A percentile compares a stretch with the other conserved stretches of the same genome.
phyloP scores from a whole-genome alignment of 2,113 vertebrate species.

The Rhinichthys klamathensis region DNA sequence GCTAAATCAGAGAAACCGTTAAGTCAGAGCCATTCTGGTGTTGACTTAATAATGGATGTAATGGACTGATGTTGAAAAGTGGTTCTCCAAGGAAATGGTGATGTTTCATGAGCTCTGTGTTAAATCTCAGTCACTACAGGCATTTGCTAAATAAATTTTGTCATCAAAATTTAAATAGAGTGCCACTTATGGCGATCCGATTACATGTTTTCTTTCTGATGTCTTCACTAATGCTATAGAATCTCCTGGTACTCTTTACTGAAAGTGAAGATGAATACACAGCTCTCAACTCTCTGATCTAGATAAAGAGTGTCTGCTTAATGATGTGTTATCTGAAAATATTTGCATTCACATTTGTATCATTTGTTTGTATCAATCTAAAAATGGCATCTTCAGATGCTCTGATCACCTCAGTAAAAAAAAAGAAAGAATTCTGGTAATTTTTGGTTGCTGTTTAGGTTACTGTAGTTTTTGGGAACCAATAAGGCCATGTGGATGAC shows the following conservation, averaged over 20 bases:
- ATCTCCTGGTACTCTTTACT: neutral
- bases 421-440: neutral
- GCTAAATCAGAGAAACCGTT: neutral
- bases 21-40: neutral
- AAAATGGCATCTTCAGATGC: neutral
- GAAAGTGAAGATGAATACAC: neutral
- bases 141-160: conserved; percentile 38
- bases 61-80: neutral
- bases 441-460: neutral
- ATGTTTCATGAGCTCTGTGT: conserved; percentile 31
- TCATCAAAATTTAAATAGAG: conserved; percentile 37
- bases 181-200: neutral
- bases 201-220: neutral
- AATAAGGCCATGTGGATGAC: neutral
- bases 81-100: conserved; percentile 3
- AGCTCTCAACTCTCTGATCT: neutral
- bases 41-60: neutral
- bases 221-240: neutral
- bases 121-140: conserved; percentile 19
- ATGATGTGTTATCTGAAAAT: neutral
- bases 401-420: neutral
- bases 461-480: neutral
- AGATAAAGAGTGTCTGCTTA: neutral
- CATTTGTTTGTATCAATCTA: neutral
- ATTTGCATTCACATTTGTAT: neutral